Evolutionary conservation across 1,140 invertebrate genomes (phyloP), one percentile per base, ranked within the genome.

Genomic region (Asobara japonica): DNA sequence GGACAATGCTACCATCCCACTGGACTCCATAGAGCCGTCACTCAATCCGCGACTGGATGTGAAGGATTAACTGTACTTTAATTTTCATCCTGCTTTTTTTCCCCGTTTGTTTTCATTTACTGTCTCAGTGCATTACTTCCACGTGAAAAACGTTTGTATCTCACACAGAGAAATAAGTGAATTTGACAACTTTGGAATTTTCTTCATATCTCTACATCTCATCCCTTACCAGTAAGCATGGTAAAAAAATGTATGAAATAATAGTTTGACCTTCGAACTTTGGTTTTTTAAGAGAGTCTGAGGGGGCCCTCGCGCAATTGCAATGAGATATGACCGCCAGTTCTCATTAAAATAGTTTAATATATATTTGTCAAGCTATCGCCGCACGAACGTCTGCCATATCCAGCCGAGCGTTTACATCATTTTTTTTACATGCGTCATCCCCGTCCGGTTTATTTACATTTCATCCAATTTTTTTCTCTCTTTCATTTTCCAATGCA

Each of bases 1-100:
- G 68, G 31, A 85, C 83, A 85, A 86, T 84, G 82, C 83, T 83
- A 85, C 83, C 80, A 83, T 82, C 79, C 80, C 80, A 79, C 79
- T 74, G 74, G 79, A 80, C 78, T 79, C 82, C 83, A 86, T 85
- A 86, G 85, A 86, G 82, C 83, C 82, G 85, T 85, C 85, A 83
- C 75, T 86, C 85, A 86, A 70, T 70, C 60, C 76, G 70, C 67
- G 70, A 71, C 75, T 62, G 68, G 71, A 76, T 71, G 72, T 69
- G 76, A 77, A 78, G 80, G 76, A 78, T 75, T 79, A 76, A 48
- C 68, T 73, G 71, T 77, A 25, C 25, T 56, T 20, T 25, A 22
- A 6, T 68, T 65, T 75, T 66, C 71, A 73, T 71, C 72, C 70
- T 69, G 62, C 62, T 69, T 56, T 56, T 27, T 56, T 25, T 56